phyloP scores from a whole-genome alignment of 2,888 invertebrate species.

The Lycia hirtaria region DNA sequence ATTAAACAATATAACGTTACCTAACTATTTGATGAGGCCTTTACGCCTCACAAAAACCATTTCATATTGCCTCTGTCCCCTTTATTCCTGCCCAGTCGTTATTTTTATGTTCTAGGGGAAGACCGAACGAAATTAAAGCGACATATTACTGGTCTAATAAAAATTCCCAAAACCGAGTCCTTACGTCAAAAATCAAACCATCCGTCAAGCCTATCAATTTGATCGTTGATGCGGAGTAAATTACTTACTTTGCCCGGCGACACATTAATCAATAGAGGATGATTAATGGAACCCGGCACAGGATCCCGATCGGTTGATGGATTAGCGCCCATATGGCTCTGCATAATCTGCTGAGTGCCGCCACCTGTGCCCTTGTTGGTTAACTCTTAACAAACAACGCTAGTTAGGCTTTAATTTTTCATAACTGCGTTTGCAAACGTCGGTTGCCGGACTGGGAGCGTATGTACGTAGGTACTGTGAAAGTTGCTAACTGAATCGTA shows the following conservation, averaged over 20 bases:
- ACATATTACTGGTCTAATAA: slow-evolving; percentile 3
- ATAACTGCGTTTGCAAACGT: slow-evolving; percentile 28
- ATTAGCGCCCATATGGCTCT: slow-evolving; percentile 82
- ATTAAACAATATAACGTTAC: slow-evolving; percentile 70
- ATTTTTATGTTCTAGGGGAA: slow-evolving; percentile 13
- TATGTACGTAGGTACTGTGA: too few species aligned
- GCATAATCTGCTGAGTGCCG: slow-evolving; percentile 79
- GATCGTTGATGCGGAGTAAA: slow-evolving; percentile 63
- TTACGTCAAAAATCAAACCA: slow-evolving; percentile 57
- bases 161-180: slow-evolving; percentile 12
- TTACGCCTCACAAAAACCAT: slow-evolving; percentile 48
- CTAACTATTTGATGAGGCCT: slow-evolving; percentile 69
- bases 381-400: slow-evolving; percentile 46
- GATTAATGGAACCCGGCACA: slow-evolving; percentile 77
- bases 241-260: slow-evolving; percentile 76
- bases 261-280: slow-evolving; percentile 83
- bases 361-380: slow-evolving; percentile 73
- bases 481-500: slow-evolving; percentile 24
- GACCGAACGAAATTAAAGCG: slow-evolving; percentile 2
- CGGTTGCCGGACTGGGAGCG: slow-evolving; percentile 11
- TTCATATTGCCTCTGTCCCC: slow-evolving; percentile 22
- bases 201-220: slow-evolving; percentile 61
- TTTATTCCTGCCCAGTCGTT: slow-evolving; percentile 27
- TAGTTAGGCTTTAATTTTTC: slow-evolving; percentile 32
- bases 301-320: slow-evolving; percentile 80